A percentile compares a stretch with the other conserved stretches of the same genome.
Evolutionary conservation across 2,888 invertebrate genomes (phyloP).

Genomic region (Caenorhabditis macrosperma): DNA sequence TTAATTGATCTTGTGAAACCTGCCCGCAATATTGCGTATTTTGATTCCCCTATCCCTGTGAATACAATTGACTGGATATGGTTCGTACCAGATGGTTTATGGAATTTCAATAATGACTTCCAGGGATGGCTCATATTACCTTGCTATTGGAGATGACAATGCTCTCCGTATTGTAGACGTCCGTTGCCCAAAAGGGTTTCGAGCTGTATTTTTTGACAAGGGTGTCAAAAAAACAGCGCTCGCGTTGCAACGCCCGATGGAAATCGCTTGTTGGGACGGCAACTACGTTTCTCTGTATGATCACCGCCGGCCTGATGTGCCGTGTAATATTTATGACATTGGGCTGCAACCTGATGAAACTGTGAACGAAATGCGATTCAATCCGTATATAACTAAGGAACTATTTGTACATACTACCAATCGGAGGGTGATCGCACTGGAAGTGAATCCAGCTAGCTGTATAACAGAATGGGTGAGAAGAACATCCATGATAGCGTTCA

Average conservation of each 20-base stretch:
- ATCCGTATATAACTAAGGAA: constrained; percentile 44
- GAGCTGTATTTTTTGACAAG: constrained; percentile 40
- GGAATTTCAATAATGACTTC: background rate
- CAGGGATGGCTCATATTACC: constrained; percentile 25
- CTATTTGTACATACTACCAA: constrained; percentile 47
- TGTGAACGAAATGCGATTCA: constrained; percentile 42
- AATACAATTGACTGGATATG: constrained; percentile 50
- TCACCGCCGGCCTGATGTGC: constrained; percentile 36
- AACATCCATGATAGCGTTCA: background rate
- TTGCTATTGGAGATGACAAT: constrained; percentile 44
- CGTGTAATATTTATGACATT: constrained; percentile 17
- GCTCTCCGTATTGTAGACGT: constrained; percentile 40
- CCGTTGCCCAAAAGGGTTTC: constrained; percentile 30
- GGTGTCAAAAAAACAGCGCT: constrained; percentile 42
- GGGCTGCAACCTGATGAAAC: background rate
- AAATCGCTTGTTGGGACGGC: constrained; percentile 45
- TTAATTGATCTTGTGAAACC: constrained; percentile 46
- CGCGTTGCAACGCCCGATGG: constrained; percentile 9
- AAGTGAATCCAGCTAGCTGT: constrained; percentile 18
- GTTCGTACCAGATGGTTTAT: constrained; percentile 20
- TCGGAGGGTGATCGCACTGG: constrained; percentile 9
- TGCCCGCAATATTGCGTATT: constrained; percentile 20
- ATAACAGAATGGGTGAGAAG: background rate
- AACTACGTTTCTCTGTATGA: constrained; percentile 36
- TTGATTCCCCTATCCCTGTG: constrained; percentile 22